Evolutionary conservation across 2,113 vertebrate genomes (phyloP).

Genomic region (Colistium nudipinnis): DNA sequence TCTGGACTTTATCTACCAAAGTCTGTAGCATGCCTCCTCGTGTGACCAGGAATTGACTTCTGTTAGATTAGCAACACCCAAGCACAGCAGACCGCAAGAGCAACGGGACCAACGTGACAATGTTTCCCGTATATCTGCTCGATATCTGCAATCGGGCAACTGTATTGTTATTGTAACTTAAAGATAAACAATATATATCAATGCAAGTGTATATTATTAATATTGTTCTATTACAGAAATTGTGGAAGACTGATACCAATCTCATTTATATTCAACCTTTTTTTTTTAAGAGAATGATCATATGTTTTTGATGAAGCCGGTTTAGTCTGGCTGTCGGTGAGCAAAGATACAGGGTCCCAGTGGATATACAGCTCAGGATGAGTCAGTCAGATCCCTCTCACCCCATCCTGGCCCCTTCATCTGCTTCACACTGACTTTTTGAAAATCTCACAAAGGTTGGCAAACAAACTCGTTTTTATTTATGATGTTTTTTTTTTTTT

Average conservation of each 20-base stretch:
- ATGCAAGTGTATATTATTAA: too few relatives aligned
- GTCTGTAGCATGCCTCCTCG: conserved; percentile 48
- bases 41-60: conserved; percentile 11
- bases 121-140: too few relatives aligned
- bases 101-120: conserved; percentile 7
- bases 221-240: too few relatives aligned
- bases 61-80: conserved; percentile 38
- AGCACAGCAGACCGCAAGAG: background rate
- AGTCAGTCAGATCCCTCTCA: conserved; percentile 28
- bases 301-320: conserved; percentile 3
- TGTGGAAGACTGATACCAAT: too few relatives aligned
- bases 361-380: conserved; percentile 2
- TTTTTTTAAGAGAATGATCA: background rate
- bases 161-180: too few relatives aligned
- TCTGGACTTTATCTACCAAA: conserved; percentile 39
- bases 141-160: too few relatives aligned
- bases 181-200: too few relatives aligned
- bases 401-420: background rate
- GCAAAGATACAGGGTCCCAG: conserved; percentile 7
- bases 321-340: conserved; percentile 16
- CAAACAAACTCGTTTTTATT: background rate
- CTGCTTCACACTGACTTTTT: too few relatives aligned
- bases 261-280: too few relatives aligned
- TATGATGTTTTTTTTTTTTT: background rate
- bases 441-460: background rate